Percentiles rank a stretch among this genome's conserved stretches.
Conservation (phyloP, 2,888 invertebrate genomes). For the Drosophila vallismaia region DNA sequence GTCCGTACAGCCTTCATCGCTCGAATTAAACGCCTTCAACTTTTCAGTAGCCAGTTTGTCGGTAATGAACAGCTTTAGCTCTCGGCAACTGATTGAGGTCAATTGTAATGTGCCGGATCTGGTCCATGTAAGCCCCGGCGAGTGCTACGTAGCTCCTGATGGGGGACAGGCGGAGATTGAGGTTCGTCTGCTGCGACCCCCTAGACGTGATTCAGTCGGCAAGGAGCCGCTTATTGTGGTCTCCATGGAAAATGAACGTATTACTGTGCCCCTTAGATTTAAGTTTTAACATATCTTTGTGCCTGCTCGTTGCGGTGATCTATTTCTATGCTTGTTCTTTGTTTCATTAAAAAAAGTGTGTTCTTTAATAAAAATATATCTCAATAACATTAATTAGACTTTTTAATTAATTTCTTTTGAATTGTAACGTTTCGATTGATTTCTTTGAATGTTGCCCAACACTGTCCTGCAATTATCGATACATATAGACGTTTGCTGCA, state of each 20-base stretch:
- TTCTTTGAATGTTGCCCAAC: neutral
- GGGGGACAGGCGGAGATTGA: conserved; percentile 70
- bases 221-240: conserved; percentile 69
- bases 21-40: conserved; percentile 59
- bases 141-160: conserved; percentile 75
- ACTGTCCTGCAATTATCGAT: neutral
- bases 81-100: conserved; percentile 79
- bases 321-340: conserved; percentile 7
- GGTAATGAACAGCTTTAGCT: conserved; percentile 71
- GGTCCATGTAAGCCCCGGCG: conserved; percentile 73
- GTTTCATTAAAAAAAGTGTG: conserved; percentile 1
- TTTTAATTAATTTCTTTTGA: neutral
- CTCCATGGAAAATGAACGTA: conserved; percentile 81
- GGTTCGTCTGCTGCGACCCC: conserved; percentile 49
- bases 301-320: conserved; percentile 10
- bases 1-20: conserved; percentile 72
- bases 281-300: conserved; percentile 41
- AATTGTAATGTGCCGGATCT: conserved; percentile 71
- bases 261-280: conserved; percentile 79
- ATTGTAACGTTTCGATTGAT: neutral
- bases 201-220: conserved; percentile 35
- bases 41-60: conserved; percentile 42
- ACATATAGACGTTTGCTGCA: neutral
- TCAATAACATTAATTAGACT: neutral
- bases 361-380: conserved; percentile 2